phyloP scores from a whole-genome alignment of 2,797 vertebrate genomes.

The Sylvilagus floridanus region DNA sequence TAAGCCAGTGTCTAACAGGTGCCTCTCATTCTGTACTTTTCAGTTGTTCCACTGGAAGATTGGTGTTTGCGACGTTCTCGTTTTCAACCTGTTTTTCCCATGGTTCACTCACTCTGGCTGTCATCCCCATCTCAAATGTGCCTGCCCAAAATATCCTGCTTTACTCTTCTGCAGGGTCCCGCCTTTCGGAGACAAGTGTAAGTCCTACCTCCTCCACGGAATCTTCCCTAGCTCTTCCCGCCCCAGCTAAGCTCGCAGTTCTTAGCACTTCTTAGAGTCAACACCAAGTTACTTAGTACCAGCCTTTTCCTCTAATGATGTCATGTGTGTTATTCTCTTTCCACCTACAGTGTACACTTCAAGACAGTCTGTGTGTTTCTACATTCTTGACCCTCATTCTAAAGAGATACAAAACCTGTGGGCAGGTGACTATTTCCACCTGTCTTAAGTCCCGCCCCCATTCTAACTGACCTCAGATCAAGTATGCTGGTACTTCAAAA shows the following conservation, averaged over 20 bases:
- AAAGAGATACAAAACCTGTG: too few species aligned
- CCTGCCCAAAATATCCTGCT: neutral
- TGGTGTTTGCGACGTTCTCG: neutral
- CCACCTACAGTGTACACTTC: neutral
- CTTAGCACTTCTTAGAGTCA: slow-evolving; percentile 3
- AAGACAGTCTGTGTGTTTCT: neutral
- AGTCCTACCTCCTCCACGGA: neutral
- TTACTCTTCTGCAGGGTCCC: neutral
- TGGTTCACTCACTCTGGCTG: neutral
- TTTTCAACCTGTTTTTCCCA: neutral
- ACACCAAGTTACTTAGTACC: neutral
- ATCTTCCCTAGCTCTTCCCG: neutral
- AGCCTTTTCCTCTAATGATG: slow-evolving; percentile 20
- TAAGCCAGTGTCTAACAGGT: neutral
- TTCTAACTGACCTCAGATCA: neutral
- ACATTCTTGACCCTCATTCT: too few species aligned
- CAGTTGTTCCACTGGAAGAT: neutral
- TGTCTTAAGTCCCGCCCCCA: neutral
- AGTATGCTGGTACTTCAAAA: neutral
- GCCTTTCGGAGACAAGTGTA: neutral
- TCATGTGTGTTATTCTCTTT: neutral
- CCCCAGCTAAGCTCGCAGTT: neutral
- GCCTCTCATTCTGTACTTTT: neutral
- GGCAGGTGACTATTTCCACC: too few species aligned
- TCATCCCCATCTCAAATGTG: neutral